A percentile compares a stretch with the other conserved stretches of the same genome.
Evolutionary conservation across 2,888 invertebrate species (phyloP).

Genomic region (Cistogaster globosa): DNA sequence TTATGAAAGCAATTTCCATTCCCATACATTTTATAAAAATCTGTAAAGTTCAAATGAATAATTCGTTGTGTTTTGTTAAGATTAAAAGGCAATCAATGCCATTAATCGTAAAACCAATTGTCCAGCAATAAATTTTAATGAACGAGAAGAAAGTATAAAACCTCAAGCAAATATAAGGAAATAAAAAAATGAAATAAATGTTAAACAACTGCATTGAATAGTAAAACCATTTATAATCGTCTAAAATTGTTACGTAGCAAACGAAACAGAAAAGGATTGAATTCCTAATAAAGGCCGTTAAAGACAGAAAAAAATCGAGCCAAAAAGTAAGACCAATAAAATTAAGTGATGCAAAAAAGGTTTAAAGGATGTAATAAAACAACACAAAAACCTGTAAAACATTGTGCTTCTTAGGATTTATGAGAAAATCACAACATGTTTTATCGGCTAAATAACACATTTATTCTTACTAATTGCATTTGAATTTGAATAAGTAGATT

Average conservation of each 20-base stretch:
- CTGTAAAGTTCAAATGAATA: conserved; percentile 52
- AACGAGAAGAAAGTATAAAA: conserved; percentile 6
- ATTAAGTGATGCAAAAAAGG: background rate
- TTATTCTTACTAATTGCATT: conserved; percentile 41
- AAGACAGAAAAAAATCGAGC: background rate
- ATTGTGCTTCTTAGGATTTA: conserved; percentile 59
- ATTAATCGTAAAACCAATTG: conserved; percentile 69
- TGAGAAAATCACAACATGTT: conserved; percentile 65
- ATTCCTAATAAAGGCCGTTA: conserved; percentile 43
- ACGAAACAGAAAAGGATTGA: conserved; percentile 48
- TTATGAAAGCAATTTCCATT: too few species aligned
- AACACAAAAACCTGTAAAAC: conserved; percentile 43
- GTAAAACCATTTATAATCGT: conserved; percentile 58
- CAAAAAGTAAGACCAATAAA: background rate
- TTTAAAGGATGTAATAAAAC: conserved; percentile 19
- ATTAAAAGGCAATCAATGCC: conserved; percentile 70
- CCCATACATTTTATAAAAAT: background rate
- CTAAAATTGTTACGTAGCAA: conserved; percentile 33
- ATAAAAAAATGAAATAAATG: conserved; percentile 35
- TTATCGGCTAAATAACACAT: conserved; percentile 42
- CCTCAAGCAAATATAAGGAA: background rate
- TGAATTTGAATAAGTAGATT: background rate
- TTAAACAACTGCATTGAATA: conserved; percentile 46
- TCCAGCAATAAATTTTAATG: conserved; percentile 62
- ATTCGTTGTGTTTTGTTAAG: conserved; percentile 59